Evolutionary conservation across 2,888 invertebrate genomes (phyloP).

Genomic region (Amblyjoppa proteus): DNA sequence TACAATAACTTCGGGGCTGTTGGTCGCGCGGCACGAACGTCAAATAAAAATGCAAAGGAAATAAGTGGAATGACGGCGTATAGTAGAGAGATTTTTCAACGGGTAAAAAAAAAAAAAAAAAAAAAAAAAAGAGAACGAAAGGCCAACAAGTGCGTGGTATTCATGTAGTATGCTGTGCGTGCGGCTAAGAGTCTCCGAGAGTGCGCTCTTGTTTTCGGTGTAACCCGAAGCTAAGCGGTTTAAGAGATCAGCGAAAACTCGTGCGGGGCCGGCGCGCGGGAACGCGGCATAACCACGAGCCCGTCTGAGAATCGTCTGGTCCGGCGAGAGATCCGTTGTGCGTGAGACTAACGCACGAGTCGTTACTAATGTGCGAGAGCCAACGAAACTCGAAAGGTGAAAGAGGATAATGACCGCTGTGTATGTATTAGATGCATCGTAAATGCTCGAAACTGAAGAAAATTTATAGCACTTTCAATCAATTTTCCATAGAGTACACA

Average conservation of each 20-base stretch:
- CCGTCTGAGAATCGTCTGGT: constrained; percentile 70
- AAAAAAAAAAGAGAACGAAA: constrained; percentile 70
- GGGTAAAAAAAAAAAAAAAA: constrained; percentile 67
- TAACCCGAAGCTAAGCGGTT: constrained; percentile 85
- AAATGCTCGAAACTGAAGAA: background rate
- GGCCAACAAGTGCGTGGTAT: constrained; percentile 80
- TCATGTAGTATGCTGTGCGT: constrained; percentile 61
- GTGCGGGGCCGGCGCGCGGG: constrained; percentile 64
- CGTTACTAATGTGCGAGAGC: constrained; percentile 20
- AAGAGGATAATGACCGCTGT: constrained; percentile 18
- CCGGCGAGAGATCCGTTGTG: constrained; percentile 46
- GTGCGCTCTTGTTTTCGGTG: constrained; percentile 84
- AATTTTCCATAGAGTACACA: background rate
- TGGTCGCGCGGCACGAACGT: constrained; percentile 5
- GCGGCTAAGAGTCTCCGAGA: constrained; percentile 80
- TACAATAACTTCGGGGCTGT: background rate
- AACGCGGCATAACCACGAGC: constrained; percentile 38
- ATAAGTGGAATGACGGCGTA: background rate
- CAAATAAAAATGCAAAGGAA: constrained; percentile 27
- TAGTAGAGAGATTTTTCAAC: constrained; percentile 37
- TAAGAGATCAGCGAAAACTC: constrained; percentile 83
- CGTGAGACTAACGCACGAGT: constrained; percentile 51
- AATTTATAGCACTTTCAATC: background rate
- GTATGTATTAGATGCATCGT: background rate
- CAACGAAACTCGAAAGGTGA: constrained; percentile 32